Conservation (phyloP, 2,113 vertebrate species). For the Osmerus eperlanus region DNA sequence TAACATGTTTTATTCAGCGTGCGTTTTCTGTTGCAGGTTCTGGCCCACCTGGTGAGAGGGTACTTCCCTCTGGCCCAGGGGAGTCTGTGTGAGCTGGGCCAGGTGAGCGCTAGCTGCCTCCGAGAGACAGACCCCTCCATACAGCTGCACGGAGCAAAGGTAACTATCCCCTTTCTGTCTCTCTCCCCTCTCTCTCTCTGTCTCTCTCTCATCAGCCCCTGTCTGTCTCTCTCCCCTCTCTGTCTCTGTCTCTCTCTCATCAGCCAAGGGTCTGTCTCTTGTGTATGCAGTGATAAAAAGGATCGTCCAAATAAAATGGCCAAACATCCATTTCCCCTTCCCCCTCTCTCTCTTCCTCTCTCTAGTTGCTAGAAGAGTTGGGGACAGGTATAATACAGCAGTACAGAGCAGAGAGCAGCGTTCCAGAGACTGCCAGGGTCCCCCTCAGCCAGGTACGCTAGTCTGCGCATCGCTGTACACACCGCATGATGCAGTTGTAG, state of each 20-base stretch:
- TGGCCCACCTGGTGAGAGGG: constrained; percentile 88
- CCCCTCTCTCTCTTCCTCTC: neutral
- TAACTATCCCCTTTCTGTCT: constrained; percentile 47
- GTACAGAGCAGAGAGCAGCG: constrained; percentile 75
- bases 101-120: constrained; percentile 86
- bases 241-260: neutral
- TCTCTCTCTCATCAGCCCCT: neutral
- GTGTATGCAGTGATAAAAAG: too few species aligned
- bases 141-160: constrained; percentile 92
- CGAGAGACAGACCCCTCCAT: constrained; percentile 84
- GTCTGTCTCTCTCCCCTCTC: neutral
- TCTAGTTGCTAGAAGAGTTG: constrained; percentile 91
- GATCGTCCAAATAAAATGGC: too few species aligned
- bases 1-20: neutral
- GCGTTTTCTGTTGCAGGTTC: constrained; percentile 69
- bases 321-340: constrained; percentile 1
- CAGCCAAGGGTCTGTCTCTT: neutral
- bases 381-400: constrained; percentile 89
- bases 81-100: constrained; percentile 81
- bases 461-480: neutral
- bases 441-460: constrained; percentile 74
- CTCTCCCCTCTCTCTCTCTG: neutral
- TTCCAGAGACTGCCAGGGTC: constrained; percentile 68
- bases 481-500: neutral
- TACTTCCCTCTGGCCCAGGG: constrained; percentile 83